Evolutionary conservation across 2,888 invertebrate species (phyloP).

Genomic region (Chouioia cunea): DNA sequence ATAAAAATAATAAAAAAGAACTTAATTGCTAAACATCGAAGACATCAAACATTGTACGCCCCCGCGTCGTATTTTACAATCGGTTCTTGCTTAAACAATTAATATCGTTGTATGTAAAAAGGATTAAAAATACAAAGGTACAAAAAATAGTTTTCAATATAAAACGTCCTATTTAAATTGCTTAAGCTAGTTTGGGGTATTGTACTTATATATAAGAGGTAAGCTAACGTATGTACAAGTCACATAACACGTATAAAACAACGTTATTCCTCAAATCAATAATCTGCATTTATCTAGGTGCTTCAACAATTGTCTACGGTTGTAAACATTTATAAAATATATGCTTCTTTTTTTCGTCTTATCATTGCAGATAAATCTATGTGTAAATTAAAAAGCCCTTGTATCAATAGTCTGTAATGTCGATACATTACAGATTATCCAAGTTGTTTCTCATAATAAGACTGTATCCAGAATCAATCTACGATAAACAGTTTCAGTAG

Average conservation of each 20-base stretch:
- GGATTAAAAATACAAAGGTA: constrained; percentile 28
- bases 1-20: constrained; percentile 19
- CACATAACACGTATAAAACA: constrained; percentile 38
- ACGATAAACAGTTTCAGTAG: too few relatives aligned
- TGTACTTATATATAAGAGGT: constrained; percentile 38
- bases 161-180: constrained; percentile 31
- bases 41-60: constrained; percentile 21
- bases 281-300: constrained; percentile 19
- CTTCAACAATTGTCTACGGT: too few relatives aligned
- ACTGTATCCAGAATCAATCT: too few relatives aligned
- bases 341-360: constrained; percentile 1
- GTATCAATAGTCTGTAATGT: constrained; percentile 19
- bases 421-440: too few relatives aligned
- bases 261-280: constrained; percentile 34
- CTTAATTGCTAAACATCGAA: constrained; percentile 23
- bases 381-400: constrained; percentile 7
- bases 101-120: constrained; percentile 14
- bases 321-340: neutral
- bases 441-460: too few relatives aligned
- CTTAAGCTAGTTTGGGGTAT: constrained; percentile 34
- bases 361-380: constrained; percentile 12
- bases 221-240: constrained; percentile 41
- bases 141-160: constrained; percentile 42
- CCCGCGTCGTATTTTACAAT: constrained; percentile 13
- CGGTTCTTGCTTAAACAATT: constrained; percentile 12